These are phyloP conservation scores for Diorhabda carinulata DNA, from an alignment of 1,140 invertebrate species.

Conservation along the genomic window DNA sequence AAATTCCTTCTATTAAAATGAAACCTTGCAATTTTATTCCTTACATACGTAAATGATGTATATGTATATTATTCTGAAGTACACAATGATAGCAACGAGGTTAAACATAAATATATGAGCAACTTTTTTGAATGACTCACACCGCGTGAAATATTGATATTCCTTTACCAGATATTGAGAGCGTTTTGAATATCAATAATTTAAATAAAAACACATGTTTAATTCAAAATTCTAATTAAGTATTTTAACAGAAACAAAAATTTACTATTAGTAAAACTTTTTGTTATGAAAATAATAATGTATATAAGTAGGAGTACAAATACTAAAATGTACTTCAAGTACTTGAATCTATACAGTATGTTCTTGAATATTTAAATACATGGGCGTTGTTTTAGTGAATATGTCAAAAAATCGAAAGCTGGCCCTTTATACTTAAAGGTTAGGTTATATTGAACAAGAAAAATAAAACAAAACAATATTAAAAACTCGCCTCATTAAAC, in stretches of 20 bases:
- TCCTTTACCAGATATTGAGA: background rate
- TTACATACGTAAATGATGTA: background rate
- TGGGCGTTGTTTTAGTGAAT: background rate
- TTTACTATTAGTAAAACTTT: no score
- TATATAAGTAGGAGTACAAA: no score
- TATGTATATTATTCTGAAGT: background rate
- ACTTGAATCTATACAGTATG: no score
- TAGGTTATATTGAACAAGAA: constrained; percentile 7
- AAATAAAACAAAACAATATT: constrained; percentile 9
- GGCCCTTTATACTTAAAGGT: background rate
- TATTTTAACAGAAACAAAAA: no score
- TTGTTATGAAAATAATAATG: no score
- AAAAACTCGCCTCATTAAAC: constrained; percentile 41
- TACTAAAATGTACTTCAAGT: no score
- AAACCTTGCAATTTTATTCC: constrained; percentile 17
- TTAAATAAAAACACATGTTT: no score
- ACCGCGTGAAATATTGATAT: constrained; percentile 3
- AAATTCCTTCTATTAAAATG: constrained; percentile 7
- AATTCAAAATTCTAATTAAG: no score
- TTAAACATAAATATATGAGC: background rate
- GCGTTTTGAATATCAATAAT: no score
- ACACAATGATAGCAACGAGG: background rate
- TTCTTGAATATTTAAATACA: background rate
- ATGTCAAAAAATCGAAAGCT: constrained; percentile 1
- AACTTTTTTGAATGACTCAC: constrained; percentile 1